Base-by-base conservation (phyloP, 2,113 vertebrate genomes). In the Dendropsophus ebraccatus region DNA sequence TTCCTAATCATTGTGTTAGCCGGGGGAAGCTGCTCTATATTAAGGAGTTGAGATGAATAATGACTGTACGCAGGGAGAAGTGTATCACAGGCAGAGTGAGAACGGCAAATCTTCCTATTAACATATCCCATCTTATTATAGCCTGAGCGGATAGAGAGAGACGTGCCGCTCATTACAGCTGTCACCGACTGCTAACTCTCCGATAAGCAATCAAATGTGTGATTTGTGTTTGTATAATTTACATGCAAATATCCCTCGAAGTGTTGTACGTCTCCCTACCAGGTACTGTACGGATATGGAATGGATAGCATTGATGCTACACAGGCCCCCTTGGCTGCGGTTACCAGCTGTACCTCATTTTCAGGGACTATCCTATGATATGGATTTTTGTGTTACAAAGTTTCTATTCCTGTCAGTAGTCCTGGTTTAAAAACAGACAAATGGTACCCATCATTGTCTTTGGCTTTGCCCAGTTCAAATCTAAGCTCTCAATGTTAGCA, bases 101-200 rank as follows among this genome's bases (percentile, higher is more conserved):
- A 85, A 50, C 84, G 37, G 76, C 32, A 86, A 86, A 80, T 80
- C 84, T 86, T 80, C 21, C 75, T 49, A 80, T 86, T 86, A 86
- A 80, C 84, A 86, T 80, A 70, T 86, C 47, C 84, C 49, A 75
- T 80, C 84, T 80, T 79, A 86, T 80, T 80, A 86, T 72, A 78
- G 60, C 62, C 75, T 13, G 49, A 78, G 75, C 75, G 8, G 45
- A 79, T 70, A 85, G 75, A 37, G 81, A 74, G 76, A 70, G 65
- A 78, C 45, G 21, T 37, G 75, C 13, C 28, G 67, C 47, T 72
- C 56, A 86, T 78, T 86, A 56, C 62, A 72, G 54, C 74, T 78
- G 74, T 67, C 83, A 78, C 49, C 83, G 28, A 60, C 74, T 77
- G 72, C 54, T 58, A 75, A 50, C 60, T 69, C 30, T 70, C 35